Evolutionary conservation across 2,797 vertebrate genomes (phyloP).

Genomic region (Thaleichthys pacificus): DNA sequence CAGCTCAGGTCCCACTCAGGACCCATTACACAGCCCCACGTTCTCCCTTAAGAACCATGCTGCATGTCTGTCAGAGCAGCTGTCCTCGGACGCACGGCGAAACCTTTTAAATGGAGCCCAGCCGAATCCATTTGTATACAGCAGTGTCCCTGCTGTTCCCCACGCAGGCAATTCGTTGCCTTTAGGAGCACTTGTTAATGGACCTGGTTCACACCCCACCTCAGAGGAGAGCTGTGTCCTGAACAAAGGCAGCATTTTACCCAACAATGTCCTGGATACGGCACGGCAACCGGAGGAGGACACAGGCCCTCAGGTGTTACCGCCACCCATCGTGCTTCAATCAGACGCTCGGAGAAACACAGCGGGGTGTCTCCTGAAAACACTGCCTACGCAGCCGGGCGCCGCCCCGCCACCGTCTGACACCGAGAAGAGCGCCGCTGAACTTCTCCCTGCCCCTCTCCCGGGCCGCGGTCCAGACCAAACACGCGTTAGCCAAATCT

Average conservation of each 20-base stretch:
- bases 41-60: conserved; percentile 83
- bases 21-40: conserved; percentile 82
- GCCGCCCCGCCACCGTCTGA: conserved; percentile 87
- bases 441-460: conserved; percentile 76
- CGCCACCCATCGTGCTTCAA: conserved; percentile 88
- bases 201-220: conserved; percentile 94
- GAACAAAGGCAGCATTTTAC: conserved; percentile 86
- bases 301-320: conserved; percentile 80
- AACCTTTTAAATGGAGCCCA: conserved; percentile 98
- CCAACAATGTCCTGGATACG: conserved; percentile 83
- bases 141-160: conserved; percentile 89
- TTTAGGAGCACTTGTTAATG: conserved; percentile 94
- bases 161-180: conserved; percentile 86
- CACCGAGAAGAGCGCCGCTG: conserved; percentile 80
- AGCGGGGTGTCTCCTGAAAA: conserved; percentile 88
- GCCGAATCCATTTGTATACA: conserved; percentile 87
- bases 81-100: conserved; percentile 86
- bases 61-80: conserved; percentile 79
- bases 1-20: conserved; percentile 77
- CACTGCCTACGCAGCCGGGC: conserved; percentile 85
- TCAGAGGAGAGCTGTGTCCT: conserved; percentile 87
- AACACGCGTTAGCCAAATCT: conserved; percentile 83
- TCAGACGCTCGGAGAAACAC: conserved; percentile 85
- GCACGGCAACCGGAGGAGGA: conserved; percentile 78
- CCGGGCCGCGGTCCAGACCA: conserved; percentile 78